phyloP scores from a whole-genome alignment of 2,888 invertebrate species.

The Drosophila fulvimacula region DNA sequence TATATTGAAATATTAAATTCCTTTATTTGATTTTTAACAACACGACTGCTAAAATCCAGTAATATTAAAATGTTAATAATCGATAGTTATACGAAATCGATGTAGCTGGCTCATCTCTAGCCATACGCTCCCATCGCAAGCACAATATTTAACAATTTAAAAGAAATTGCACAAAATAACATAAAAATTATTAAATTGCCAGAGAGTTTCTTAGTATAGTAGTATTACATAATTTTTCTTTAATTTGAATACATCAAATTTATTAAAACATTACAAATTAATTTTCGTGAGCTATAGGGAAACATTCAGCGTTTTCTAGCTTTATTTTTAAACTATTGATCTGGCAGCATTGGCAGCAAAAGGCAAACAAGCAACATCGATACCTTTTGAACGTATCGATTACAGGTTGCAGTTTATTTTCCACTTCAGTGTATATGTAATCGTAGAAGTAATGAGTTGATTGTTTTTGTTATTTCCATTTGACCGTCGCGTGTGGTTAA shows the following conservation, averaged over 20 bases:
- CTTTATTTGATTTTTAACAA: neutral
- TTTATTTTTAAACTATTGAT: neutral
- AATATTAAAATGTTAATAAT: neutral
- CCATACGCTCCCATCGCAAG: neutral
- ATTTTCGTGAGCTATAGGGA: neutral
- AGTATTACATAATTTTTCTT: no score
- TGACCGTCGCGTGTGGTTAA: conserved; percentile 40
- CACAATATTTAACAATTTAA: neutral
- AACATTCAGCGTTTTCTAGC: no score
- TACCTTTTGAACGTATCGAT: conserved; percentile 35
- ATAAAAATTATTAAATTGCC: no score
- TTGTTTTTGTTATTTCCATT: conserved; percentile 55
- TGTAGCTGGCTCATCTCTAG: neutral
- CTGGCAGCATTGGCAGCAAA: neutral
- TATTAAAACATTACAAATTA: no score
- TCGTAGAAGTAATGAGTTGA: conserved; percentile 54
- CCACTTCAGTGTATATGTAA: conserved; percentile 55
- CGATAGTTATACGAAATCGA: neutral
- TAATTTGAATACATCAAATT: no score
- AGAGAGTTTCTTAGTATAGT: no score
- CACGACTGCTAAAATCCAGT: neutral
- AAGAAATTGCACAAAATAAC: no score
- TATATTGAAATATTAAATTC: neutral
- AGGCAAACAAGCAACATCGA: conserved; percentile 13
- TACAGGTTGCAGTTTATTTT: conserved; percentile 32